Evolutionary conservation across 2,797 vertebrate species (phyloP), one percentile per base, ranked within the genome.

Genomic region (Alosa sapidissima): DNA sequence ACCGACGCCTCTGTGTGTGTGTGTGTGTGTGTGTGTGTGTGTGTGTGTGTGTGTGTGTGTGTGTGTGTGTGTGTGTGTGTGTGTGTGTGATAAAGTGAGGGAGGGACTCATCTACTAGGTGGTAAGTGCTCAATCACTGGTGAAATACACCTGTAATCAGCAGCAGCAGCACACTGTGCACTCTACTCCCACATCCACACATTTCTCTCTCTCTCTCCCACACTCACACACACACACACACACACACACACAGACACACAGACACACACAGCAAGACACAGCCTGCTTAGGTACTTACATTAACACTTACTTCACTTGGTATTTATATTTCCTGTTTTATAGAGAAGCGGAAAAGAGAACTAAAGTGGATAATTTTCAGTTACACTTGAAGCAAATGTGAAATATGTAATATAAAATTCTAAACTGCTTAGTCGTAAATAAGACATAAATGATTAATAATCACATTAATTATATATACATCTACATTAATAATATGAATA

Each of bases 71-170:
- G 10, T 72, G 28, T 36, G 62, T 65, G 62, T 65, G 65, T 33
- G 10, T 72, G 28, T 33, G 65, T 33, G 65, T 72, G 65, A 41
- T 33, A 16, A 28, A 16, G 68, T 41, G 68, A 16, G 33, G 1
- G 36, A 81, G 36, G 19, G 52, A 33, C 52, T 49, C 54, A 72
- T 28, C 82, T 81, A 58, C 82, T 89, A 75, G 81, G 16, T 21
- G 58, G 75, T 85, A 84, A 85, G 83, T 55, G 87, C 33, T 54
- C 33, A 33, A 49, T 81, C 36, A 65, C 62, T 47, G 28, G 62
- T 68, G 33, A 72, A 75, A 75, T 75, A 45, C 36, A 75, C 33
- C 68, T 41, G 68, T 75, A 41, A 75, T 75, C 68, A 75, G 33
- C 14, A 75, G 16, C 65, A 3, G 33, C 36, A 1, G n/a, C 60